A percentile compares a stretch with the other conserved stretches of the same genome.
Conservation (phyloP, 2,888 invertebrate species). For the Branchellion lobata region DNA sequence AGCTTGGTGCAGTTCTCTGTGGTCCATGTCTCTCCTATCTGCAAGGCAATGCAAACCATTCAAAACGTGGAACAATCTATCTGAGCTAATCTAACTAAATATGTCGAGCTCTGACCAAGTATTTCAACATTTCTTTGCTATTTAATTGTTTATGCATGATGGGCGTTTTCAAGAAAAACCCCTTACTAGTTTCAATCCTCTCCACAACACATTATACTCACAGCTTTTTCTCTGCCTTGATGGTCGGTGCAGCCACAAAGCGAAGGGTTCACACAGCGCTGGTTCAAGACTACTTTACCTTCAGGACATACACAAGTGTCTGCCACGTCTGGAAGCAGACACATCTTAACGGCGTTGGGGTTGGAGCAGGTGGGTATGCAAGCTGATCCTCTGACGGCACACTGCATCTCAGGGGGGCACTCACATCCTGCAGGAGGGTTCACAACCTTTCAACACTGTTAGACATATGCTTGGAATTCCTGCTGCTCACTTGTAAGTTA, state of each 20-base stretch:
- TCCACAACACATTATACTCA: no score
- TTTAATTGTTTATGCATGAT: no score
- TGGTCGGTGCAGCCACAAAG: conserved; percentile 32
- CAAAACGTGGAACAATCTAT: no score
- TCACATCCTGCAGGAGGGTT: conserved; percentile 11
- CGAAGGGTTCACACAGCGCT: conserved; percentile 1
- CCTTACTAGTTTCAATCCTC: no score
- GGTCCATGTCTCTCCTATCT: conserved; percentile 20
- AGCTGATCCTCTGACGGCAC: conserved; percentile 3
- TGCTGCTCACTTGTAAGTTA: no score
- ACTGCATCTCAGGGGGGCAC: conserved; percentile 23
- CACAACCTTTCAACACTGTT: no score
- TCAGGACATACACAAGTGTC: conserved; percentile 35
- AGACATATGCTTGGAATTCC: no score
- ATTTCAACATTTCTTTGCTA: no score
- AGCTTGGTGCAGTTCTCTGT: conserved; percentile 14
- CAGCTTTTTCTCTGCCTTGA: neutral
- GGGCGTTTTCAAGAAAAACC: no score
- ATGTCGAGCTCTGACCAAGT: no score
- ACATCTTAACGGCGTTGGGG: conserved; percentile 13
- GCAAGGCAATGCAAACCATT: no score
- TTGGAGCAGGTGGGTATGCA: conserved; percentile 34
- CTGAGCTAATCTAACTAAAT: no score
- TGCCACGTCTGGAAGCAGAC: conserved; percentile 18
- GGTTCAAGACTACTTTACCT: conserved; percentile 30